Conservation (phyloP, 2,888 invertebrate genomes). For the Spodoptera exigua region DNA sequence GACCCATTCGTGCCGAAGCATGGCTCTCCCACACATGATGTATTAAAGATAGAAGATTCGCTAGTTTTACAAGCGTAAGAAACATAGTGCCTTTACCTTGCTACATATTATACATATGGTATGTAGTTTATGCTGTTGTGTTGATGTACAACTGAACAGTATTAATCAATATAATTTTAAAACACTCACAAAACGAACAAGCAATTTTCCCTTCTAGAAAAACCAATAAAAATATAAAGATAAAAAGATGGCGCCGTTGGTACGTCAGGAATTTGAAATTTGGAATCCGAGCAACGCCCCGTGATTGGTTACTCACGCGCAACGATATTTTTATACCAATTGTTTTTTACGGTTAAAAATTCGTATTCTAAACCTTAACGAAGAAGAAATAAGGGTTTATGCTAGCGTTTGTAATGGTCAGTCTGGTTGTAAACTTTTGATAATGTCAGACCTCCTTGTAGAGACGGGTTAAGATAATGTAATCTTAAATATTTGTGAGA, state of each 20-base stretch:
- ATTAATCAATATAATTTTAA: constrained; percentile 33
- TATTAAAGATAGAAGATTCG: too few relatives aligned
- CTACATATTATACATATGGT: too few relatives aligned
- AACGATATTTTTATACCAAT: constrained; percentile 62
- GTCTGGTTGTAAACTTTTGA: constrained; percentile 58
- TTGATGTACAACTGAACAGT: too few relatives aligned
- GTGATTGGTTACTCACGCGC: constrained; percentile 74
- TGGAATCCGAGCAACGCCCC: constrained; percentile 69
- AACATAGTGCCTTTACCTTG: too few relatives aligned
- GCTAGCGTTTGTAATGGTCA: constrained; percentile 12
- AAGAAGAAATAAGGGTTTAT: constrained; percentile 23
- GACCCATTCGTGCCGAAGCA: too few relatives aligned
- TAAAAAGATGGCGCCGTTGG: constrained; percentile 71
- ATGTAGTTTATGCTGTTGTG: too few relatives aligned
- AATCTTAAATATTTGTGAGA: constrained; percentile 76
- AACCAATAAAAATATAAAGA: constrained; percentile 54
- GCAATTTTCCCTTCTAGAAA: constrained; percentile 43
- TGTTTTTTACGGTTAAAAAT: constrained; percentile 10
- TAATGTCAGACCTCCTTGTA: constrained; percentile 69
- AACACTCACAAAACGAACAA: constrained; percentile 36
- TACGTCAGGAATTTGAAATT: constrained; percentile 74
- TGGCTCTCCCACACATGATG: too few relatives aligned
- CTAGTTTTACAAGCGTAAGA: too few relatives aligned
- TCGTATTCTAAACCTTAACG: constrained; percentile 47
- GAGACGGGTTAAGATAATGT: constrained; percentile 71